Evolutionary conservation across 1,140 invertebrate species (phyloP), one percentile per base, ranked within the genome.

Genomic region (Dryas iulia): DNA sequence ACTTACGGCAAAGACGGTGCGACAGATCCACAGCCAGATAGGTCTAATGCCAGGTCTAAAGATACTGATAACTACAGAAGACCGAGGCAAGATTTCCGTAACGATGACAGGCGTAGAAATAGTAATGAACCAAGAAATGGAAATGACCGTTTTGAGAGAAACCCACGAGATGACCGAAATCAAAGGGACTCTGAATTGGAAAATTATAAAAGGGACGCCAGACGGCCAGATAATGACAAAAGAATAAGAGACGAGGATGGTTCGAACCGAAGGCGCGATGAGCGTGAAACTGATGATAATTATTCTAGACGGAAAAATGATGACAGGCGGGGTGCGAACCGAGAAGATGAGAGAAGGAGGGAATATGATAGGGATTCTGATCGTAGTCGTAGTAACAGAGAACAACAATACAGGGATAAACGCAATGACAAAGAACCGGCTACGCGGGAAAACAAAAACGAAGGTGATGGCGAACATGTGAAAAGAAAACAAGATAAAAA

Each of bases 1-100:
- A 91, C 84, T 1, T 87, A 91, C 59, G 89, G 89, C 0, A 72
- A 83, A 69, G 79, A 81, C 30, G 85, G 85, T 1, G 77, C 74
- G 5, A 77, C 84, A 56, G 78, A 84, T n/a, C 63, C 67, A 25
- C 72, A 76, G 59, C 62, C 72, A 21, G 69, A 74, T 39, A 74
- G 68, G 72, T 57, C 70, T 25, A 47, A 47, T 47, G 39, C 39
- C 2, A 47, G 39, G 8, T 47, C 39, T 47, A 47, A 47, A 18
- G 39, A 47, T 47, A 71, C 61, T 33, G 68, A 77, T 74, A 66
- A 75, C 54, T 59, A 47, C 60, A 52, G 12, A 23, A 66, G 53
- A 63, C 33, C 47, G 12, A 74, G 33, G 26, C 56, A 66, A 31
- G 57, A 69, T 28, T 31, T 53, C 1, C 54, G 57, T 66, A 25